phyloP scores from a whole-genome alignment of 2,797 vertebrate genomes.

The Pantherophis alleghaniensis region DNA sequence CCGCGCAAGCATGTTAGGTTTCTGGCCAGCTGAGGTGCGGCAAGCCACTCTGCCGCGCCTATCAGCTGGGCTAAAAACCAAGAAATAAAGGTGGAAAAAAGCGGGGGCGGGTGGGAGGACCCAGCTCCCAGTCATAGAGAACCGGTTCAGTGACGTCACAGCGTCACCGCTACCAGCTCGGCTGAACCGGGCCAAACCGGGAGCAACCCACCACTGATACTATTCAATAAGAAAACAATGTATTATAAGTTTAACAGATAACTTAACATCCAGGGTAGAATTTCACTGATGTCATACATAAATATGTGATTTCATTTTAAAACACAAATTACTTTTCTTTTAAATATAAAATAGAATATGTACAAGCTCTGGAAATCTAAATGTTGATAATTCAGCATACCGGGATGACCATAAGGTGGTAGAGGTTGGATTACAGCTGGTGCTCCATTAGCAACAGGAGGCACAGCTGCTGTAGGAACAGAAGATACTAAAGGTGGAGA shows the following conservation, averaged over 20 bases:
- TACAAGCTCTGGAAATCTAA: neutral
- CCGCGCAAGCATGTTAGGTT: too few relatives aligned
- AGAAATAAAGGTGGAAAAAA: too few relatives aligned
- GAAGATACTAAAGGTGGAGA: slow-evolving; percentile 90
- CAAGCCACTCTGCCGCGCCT: too few relatives aligned
- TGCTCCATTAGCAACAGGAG: slow-evolving; percentile 90
- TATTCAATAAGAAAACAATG: neutral
- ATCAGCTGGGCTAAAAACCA: too few relatives aligned
- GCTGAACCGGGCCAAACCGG: too few relatives aligned
- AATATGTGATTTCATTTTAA: neutral
- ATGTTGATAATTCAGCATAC: slow-evolving; percentile 69
- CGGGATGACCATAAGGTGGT: slow-evolving; percentile 88
- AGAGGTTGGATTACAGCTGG: slow-evolving; percentile 90
- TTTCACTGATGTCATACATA: neutral
- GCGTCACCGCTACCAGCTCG: too few relatives aligned
- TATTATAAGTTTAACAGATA: slow-evolving; percentile 11
- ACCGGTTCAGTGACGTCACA: too few relatives aligned
- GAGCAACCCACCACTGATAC: too few relatives aligned
- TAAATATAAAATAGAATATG: slow-evolving; percentile 1
- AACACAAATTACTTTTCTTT: neutral
- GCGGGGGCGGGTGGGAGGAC: too few relatives aligned
- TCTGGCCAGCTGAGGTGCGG: too few relatives aligned
- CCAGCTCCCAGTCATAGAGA: too few relatives aligned
- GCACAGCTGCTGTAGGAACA: slow-evolving; percentile 81
- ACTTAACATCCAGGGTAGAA: slow-evolving; percentile 20